Evolutionary conservation across 2,797 vertebrate species (phyloP).

Genomic region (Platalea minor): DNA sequence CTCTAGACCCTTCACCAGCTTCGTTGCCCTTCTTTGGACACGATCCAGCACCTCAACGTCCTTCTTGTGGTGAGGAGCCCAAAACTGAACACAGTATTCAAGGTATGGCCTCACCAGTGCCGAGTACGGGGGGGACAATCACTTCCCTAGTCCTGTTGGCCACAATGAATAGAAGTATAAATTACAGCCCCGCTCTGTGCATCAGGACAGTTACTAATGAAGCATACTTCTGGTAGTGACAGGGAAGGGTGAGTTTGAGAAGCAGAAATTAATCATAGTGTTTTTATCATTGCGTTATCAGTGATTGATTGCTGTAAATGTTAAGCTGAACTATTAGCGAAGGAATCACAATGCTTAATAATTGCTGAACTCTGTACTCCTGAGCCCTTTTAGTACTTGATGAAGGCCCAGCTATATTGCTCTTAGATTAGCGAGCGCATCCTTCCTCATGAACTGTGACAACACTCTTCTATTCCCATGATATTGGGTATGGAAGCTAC

Average conservation of each 20-base stretch:
- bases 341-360: slow-evolving; percentile 36
- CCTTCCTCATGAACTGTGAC: neutral
- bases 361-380: slow-evolving; percentile 17
- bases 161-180: neutral
- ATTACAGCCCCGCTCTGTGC: neutral
- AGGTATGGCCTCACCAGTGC: too few species aligned
- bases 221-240: neutral
- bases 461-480: neutral
- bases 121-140: too few species aligned
- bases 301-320: neutral
- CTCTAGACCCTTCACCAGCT: too few species aligned
- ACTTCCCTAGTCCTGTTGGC: too few species aligned
- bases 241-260: neutral
- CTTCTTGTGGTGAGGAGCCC: too few species aligned
- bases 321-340: slow-evolving; percentile 11
- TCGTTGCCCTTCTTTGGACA: too few species aligned
- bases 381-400: slow-evolving; percentile 6
- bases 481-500: neutral
- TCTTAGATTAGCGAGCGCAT: slow-evolving; percentile 16
- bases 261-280: slow-evolving; percentile 7
- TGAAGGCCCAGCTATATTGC: slow-evolving; percentile 6
- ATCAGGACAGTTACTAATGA: neutral
- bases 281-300: slow-evolving; percentile 15
- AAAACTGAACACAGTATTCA: too few species aligned
- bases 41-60: too few species aligned